Percentiles rank a stretch among this genome's conserved stretches.
phyloP scores from a whole-genome alignment of 2,797 vertebrate species.

The Semotilus atromaculatus region DNA sequence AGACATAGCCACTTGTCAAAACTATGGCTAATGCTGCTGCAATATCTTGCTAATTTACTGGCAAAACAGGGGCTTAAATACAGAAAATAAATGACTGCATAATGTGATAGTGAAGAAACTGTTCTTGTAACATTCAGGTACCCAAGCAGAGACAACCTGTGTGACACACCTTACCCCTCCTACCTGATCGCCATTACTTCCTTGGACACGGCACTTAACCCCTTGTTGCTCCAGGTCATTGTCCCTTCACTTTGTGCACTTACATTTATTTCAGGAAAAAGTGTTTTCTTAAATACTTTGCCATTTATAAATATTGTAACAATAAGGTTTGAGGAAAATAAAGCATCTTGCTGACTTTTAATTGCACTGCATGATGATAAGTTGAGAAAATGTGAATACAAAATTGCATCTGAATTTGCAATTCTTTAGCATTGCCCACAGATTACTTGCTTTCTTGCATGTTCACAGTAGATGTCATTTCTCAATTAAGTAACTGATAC shows the following conservation, averaged over 20 bases:
- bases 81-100: conserved; percentile 49
- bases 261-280: background rate
- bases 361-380: background rate
- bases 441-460: background rate
- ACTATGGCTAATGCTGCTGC: conserved; percentile 56
- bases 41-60: conserved; percentile 59
- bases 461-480: background rate
- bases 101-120: background rate
- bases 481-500: background rate
- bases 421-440: background rate
- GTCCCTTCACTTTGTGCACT: background rate
- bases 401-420: background rate
- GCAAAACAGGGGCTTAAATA: conserved; percentile 45
- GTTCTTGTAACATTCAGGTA: background rate
- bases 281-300: background rate
- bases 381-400: background rate
- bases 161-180: background rate
- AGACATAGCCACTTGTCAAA: conserved; percentile 61
- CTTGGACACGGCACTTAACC: conserved; percentile 1
- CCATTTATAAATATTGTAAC: background rate
- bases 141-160: background rate
- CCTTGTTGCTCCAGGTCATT: background rate
- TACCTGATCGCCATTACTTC: background rate
- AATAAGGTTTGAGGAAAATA: background rate
- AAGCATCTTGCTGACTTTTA: background rate